These are phyloP conservation scores for Nansenia antarctica DNA, from an alignment of 2,113 vertebrate species.

Conservation along the genomic window DNA sequence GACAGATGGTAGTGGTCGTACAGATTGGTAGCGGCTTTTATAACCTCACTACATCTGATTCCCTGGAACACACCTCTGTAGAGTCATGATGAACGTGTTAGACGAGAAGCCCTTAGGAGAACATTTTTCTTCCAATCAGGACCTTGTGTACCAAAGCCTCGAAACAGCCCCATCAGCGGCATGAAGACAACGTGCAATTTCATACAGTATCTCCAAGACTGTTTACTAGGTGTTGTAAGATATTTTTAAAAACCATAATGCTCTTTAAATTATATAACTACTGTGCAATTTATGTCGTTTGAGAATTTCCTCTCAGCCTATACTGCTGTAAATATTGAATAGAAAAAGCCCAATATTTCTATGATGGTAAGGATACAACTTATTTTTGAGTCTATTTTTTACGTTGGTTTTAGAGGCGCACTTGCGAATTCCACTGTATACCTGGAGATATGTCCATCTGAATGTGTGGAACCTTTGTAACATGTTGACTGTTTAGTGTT, in stretches of 20 bases:
- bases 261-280: conserved; percentile 60
- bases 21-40: no score
- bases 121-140: conserved; percentile 73
- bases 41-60: no score
- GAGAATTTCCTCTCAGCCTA: conserved; percentile 52
- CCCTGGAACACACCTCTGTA: no score
- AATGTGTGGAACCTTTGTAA: conserved; percentile 70
- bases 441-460: conserved; percentile 53
- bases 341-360: conserved; percentile 69
- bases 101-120: no score
- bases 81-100: no score
- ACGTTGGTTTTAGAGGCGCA: conserved; percentile 65
- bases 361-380: conserved; percentile 50
- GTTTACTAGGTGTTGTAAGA: conserved; percentile 68
- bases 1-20: no score
- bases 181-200: conserved; percentile 67
- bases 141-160: conserved; percentile 78
- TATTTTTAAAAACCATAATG: conserved; percentile 63
- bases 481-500: conserved; percentile 77
- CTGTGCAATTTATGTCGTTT: conserved; percentile 68
- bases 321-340: conserved; percentile 70
- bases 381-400: conserved; percentile 77
- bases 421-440: conserved; percentile 30
- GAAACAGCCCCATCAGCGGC: conserved; percentile 65
- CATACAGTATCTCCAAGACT: conserved; percentile 72